phyloP scores from a whole-genome alignment of 2,888 invertebrate species.

The Strigamia maritima region DNA sequence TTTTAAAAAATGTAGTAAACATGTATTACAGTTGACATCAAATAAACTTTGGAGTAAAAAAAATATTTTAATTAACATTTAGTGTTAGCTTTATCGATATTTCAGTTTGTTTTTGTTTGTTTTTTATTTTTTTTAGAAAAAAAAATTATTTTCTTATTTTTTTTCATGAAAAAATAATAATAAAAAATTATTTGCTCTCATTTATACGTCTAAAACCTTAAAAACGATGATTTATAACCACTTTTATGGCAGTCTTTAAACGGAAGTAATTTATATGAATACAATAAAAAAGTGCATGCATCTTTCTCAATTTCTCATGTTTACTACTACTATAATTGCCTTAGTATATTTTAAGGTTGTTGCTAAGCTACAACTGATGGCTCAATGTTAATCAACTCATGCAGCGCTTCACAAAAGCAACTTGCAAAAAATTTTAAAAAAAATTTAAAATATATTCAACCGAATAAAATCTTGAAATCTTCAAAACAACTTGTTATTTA shows the following conservation, averaged over 20 bases:
- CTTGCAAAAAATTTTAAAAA: neutral
- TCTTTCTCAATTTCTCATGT: slow-evolving; percentile 32
- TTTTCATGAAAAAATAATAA: neutral
- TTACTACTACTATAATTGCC: slow-evolving; percentile 13
- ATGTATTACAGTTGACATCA: no score
- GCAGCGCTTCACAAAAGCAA: neutral
- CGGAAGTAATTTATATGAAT: neutral
- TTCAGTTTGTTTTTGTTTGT: no score
- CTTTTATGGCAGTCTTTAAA: neutral
- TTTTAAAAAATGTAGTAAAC: no score
- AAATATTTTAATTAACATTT: no score
- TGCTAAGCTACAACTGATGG: neutral
- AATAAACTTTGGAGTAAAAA: no score
- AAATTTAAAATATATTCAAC: neutral
- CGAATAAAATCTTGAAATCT: neutral
- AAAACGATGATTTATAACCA: neutral
- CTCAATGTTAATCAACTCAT: slow-evolving; percentile 19
- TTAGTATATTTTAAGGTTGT: slow-evolving; percentile 9
- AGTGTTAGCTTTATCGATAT: no score
- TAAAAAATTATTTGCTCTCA: neutral
- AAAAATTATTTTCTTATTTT: no score
- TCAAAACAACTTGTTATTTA: neutral
- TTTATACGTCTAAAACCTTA: neutral
- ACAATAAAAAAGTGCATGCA: slow-evolving; percentile 17
- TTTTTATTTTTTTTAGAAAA: no score